Evolutionary conservation across 2,113 vertebrate species (phyloP), one percentile per base, ranked within the genome.

Genomic region (Trematomus loennbergii): DNA sequence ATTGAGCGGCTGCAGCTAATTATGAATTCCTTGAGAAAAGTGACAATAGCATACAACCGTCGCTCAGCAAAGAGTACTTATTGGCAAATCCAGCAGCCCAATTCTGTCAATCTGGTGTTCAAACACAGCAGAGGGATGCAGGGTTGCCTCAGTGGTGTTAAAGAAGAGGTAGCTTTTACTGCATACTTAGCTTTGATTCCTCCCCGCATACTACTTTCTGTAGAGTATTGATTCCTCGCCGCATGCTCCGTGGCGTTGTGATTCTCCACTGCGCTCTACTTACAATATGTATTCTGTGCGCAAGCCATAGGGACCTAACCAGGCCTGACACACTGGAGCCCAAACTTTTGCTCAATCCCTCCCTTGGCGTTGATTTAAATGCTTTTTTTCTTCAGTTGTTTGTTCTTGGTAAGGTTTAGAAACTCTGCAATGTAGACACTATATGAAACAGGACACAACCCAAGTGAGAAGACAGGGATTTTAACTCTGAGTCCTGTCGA

Each of bases 41-140:
- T 75, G 62, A 78, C 72, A 57, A 72, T 29, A 58, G 20, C 17
- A 64, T 57, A 46, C 29, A 58, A 63, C 49, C 18, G 43, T 22
- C 36, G 40, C 16, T 48, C 49, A 75, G 53, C 68, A 53, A 36
- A 43, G 57, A 67, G 60, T 62, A 67, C 50, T 78, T 78, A 78
- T 58, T 76, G 81, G 76, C 59, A 70, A 84, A 88, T 81, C 63
- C 69, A 53, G 81, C 83, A 86, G 49, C 83, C 87, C 65, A 58
- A 86, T 88, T 91, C 85, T 87, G 85, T 91, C 89, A 89, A 75
- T 91, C 91, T 33, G 29, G 9, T 54, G 57, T 78, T 83, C 65
- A 69, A 64, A 87, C 77, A 60, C 59, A 72, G 64, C 68, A 71
- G 55, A 64, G 75, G 85, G 76, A 75, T 76, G 67, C 74, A 80